phyloP scores from a whole-genome alignment of 2,113 vertebrate genomes.

The Empidonax alnorum region DNA sequence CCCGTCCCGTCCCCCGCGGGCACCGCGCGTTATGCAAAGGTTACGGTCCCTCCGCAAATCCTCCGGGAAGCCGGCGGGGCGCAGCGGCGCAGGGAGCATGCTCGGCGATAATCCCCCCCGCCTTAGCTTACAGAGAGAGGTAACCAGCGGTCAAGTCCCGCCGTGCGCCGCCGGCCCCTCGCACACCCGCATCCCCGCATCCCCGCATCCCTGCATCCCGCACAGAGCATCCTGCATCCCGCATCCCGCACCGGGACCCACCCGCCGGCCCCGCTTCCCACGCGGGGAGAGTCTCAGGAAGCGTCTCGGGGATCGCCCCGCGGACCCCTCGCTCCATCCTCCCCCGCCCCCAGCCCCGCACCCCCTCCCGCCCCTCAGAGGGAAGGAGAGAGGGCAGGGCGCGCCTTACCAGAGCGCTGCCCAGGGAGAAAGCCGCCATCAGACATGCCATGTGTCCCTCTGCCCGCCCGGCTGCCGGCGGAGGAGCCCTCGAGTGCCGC shows the following conservation, averaged over 20 bases:
- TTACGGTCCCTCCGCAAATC: slow-evolving; percentile 57
- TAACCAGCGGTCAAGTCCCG: slow-evolving; percentile 83
- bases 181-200: not conserved
- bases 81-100: slow-evolving; percentile 73
- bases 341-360: not conserved
- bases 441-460: slow-evolving; percentile 80
- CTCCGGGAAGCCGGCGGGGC: slow-evolving; percentile 57
- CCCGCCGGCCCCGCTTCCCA: not conserved
- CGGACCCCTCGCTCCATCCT: not conserved
- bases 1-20: not conserved
- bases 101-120: slow-evolving; percentile 68
- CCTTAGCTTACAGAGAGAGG: slow-evolving; percentile 71
- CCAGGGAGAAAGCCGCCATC: slow-evolving; percentile 77
- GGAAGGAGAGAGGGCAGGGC: not conserved
- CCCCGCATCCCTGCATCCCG: not conserved
- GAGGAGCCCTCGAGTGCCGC: not conserved
- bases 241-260: not conserved
- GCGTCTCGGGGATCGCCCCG: not conserved
- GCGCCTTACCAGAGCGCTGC: slow-evolving; percentile 74
- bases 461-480: not conserved
- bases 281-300: not conserved
- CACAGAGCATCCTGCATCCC: not conserved
- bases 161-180: not conserved
- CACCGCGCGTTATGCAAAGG: slow-evolving; percentile 60
- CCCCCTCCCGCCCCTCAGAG: not conserved